A percentile compares a stretch with the other conserved stretches of the same genome.
Conservation (phyloP, 2,888 invertebrate genomes). For the Scaptomyza polygonia region DNA sequence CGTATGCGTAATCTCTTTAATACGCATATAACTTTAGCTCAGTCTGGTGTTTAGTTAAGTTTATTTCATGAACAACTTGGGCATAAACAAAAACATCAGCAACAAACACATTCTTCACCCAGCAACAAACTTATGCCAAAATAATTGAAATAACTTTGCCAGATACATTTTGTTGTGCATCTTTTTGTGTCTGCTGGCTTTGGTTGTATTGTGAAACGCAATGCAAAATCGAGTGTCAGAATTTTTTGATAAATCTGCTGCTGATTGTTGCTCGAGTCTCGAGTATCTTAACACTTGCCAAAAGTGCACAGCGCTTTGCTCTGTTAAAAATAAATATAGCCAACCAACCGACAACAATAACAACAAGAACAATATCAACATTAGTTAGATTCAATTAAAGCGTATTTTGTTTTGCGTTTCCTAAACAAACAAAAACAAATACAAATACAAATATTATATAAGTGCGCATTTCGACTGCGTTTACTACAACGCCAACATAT, state of each 20-base stretch:
- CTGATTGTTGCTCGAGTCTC: conserved; percentile 58
- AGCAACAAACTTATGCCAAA: conserved; percentile 52
- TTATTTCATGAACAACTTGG: conserved; percentile 66
- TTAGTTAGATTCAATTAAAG: conserved; percentile 68
- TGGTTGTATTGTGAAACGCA: conserved; percentile 21
- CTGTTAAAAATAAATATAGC: conserved; percentile 57
- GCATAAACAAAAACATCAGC: conserved; percentile 50
- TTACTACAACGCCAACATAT: conserved; percentile 47
- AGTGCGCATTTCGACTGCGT: conserved; percentile 20
- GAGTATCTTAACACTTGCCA: conserved; percentile 56
- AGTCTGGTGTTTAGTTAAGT: conserved; percentile 45
- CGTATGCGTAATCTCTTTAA: conserved; percentile 65
- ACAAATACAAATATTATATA: conserved; percentile 47
- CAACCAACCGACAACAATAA: conserved; percentile 17
- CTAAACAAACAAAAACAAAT: conserved; percentile 39
- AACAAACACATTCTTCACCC: conserved; percentile 38
- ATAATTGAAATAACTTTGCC: conserved; percentile 70
- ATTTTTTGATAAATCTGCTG: conserved; percentile 66
- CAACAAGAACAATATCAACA: conserved; percentile 4
- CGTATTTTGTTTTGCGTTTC: conserved; percentile 69
- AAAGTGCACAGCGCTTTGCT: conserved; percentile 43
- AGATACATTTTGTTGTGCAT: conserved; percentile 40
- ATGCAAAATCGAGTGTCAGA: conserved; percentile 65
- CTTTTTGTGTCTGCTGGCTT: not conserved
- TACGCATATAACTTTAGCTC: conserved; percentile 35